Evolutionary conservation across 2,888 invertebrate species (phyloP), one percentile per base, ranked within the genome.

Genomic region (Xanthorhoe designata): DNA sequence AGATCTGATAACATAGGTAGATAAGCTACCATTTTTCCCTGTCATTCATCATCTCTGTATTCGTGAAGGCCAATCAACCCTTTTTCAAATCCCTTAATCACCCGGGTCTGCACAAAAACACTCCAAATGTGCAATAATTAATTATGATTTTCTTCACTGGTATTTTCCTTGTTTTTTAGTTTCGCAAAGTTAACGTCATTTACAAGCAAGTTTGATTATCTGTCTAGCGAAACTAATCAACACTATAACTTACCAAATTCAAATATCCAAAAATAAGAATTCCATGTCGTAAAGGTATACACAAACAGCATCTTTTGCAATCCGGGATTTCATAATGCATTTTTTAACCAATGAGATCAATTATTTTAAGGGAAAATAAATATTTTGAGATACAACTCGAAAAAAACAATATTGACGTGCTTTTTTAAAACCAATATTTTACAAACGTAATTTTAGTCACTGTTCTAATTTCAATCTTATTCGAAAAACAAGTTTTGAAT

Each of bases 311-410:
- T 57, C 84, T 75, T 19, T 64, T 76, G 45, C 77, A 86, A 53
- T 80, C 81, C 0, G 87, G 87, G 56, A 85, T 74, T 73, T 87
- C 84, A 17, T 83, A 59, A 64, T 71, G 75, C 84, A 84, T 84
- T 63, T n/a, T n/a, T 55, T 70, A 13, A 9, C 17, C 4, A n/a
- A n/a, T n/a, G n/a, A 24, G 4, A 24, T 3, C 24, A 24, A 24
- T 24, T 24, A 4, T 3, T 24, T 24, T 24, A 24, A 24, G 0
- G 5, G 38, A 42, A 42, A 3, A 3, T 13, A 42, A 42, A 42
- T 9, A 1, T 42, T 42, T 42, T 42, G 13, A 13, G 38, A 3
- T 13, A 13, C 38, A 9, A 35, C 2, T 42, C 2, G 1, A 42
- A 13, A 2, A 42, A 4, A 42, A 4, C 13, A 13, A 4, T 42